phyloP scores from a whole-genome alignment of 2,888 invertebrate genomes.

The Plusia festucae region DNA sequence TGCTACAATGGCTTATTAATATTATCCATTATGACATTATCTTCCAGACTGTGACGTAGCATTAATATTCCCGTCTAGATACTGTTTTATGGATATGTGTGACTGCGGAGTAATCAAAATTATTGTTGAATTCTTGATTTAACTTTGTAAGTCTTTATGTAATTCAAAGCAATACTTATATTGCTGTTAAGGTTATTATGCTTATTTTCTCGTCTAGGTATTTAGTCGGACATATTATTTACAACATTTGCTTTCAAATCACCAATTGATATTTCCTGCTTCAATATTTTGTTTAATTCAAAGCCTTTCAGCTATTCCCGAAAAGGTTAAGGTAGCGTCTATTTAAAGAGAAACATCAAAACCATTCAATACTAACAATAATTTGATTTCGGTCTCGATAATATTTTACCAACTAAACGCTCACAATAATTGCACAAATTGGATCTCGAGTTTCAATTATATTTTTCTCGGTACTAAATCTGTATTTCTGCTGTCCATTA shows the following conservation, averaged over 20 bases:
- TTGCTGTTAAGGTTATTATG: too few species aligned
- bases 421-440: conserved; percentile 45
- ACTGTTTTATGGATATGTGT: not conserved
- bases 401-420: conserved; percentile 28
- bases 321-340: not conserved
- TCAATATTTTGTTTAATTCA: not conserved
- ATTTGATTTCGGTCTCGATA: conserved; percentile 4
- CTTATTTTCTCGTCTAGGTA: too few species aligned
- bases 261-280: not conserved
- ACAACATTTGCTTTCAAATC: not conserved
- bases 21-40: conserved; percentile 3
- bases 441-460: conserved; percentile 48
- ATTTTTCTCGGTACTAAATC: conserved; percentile 17
- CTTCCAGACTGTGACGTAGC: not conserved
- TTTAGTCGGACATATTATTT: too few species aligned
- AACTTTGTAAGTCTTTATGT: too few species aligned
- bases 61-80: not conserved
- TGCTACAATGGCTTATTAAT: conserved; percentile 6
- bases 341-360: not conserved
- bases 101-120: not conserved
- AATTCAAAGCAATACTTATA: too few species aligned
- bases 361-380: not conserved
- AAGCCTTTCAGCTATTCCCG: not conserved
- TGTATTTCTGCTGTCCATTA: conserved; percentile 8
- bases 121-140: too few species aligned